Conservation (phyloP, 2,113 vertebrate species). For the Tricholaema leucomelas region DNA sequence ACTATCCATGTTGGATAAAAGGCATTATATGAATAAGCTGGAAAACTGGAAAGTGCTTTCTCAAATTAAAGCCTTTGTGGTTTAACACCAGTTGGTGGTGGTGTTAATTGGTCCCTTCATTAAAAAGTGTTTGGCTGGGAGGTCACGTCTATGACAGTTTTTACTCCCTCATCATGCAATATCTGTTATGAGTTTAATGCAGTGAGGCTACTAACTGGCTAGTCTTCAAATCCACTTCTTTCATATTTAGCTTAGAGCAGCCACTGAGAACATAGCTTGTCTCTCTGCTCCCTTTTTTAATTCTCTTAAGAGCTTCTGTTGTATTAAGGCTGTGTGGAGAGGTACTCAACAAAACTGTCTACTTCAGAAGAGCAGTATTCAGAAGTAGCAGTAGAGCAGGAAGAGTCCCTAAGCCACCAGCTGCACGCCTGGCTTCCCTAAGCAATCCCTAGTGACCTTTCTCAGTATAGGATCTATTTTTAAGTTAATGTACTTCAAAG, state of each 20-base stretch:
- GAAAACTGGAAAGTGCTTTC: neutral
- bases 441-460: neutral
- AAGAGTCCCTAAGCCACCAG: neutral
- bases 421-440: neutral
- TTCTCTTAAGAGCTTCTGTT: neutral
- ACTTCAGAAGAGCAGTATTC: neutral
- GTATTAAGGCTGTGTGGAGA: neutral
- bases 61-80: neutral
- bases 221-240: neutral
- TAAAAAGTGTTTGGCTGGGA: neutral
- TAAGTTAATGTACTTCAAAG: neutral
- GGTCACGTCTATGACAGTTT: neutral
- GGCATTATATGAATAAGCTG: neutral
- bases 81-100: neutral
- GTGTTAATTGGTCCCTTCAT: neutral
- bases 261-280: neutral
- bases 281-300: neutral
- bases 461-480: neutral
- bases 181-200: neutral
- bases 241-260: neutral
- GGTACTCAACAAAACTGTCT: neutral
- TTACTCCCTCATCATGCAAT: neutral
- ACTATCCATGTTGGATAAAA: neutral
- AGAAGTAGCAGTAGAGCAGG: neutral
- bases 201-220: neutral